Evolutionary conservation across 2,113 vertebrate genomes (phyloP).

Genomic region (Gallinago jamesoni): DNA sequence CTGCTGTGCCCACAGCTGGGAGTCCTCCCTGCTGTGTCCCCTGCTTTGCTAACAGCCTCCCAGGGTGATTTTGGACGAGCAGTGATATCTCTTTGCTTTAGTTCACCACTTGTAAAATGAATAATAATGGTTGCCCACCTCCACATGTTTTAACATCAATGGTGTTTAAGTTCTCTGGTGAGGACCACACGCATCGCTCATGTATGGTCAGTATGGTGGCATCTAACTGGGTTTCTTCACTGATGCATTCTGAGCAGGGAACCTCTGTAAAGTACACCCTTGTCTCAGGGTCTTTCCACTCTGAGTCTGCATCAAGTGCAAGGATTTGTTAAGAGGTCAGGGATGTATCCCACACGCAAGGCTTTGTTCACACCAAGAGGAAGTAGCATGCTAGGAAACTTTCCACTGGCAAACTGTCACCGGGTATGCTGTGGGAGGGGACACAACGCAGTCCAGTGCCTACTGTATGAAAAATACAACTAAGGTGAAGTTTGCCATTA

Average conservation of each 20-base stretch:
- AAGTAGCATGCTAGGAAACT: background rate
- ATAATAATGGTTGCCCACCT: background rate
- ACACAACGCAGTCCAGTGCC: rapidly evolving
- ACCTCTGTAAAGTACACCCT: background rate
- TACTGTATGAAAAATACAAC: background rate
- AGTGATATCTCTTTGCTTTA: background rate
- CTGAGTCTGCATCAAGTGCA: background rate
- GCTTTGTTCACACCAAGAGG: background rate
- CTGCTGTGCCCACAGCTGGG: background rate
- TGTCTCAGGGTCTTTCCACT: background rate
- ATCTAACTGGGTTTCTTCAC: background rate
- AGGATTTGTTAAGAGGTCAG: background rate
- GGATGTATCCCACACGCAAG: background rate
- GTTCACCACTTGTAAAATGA: background rate
- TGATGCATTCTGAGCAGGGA: background rate
- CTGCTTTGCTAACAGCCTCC: background rate
- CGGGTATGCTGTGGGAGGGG: background rate
- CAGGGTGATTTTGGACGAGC: background rate
- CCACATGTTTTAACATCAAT: background rate
- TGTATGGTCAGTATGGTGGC: rapidly evolving
- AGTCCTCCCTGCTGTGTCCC: background rate
- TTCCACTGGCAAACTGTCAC: background rate
- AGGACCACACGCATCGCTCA: background rate
- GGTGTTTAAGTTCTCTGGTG: background rate
- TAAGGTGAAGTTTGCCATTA: background rate